Base-by-base conservation (phyloP, 2,113 vertebrate genomes). In the Nycticorax nycticorax region DNA sequence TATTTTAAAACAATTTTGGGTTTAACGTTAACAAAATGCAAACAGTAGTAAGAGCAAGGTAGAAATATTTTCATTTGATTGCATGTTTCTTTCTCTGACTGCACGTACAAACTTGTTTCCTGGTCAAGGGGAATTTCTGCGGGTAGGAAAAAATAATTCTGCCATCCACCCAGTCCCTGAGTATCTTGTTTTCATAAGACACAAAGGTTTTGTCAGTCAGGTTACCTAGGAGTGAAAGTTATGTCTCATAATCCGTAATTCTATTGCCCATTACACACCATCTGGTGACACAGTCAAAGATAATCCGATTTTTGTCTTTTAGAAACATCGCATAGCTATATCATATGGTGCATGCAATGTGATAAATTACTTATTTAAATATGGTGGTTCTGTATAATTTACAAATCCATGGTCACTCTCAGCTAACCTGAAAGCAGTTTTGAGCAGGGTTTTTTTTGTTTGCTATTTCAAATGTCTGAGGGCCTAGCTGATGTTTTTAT, bases 141-240 rank as follows among this genome's bases (percentile, higher is more conserved):
- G 10, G 84, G 39, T 41, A 56, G 92, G 64, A 82, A 96, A 93
- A 93, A 88, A 45, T 92, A 97, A 97, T 97, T 97, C 92, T 96
- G 96, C 92, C 93, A 97, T 95, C 78, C 53, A 67, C 53, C 87
- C 86, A 91, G 64, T 53, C 74, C 78, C 84, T 32, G 83, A 94
- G 66, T 94, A 85, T 77, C 95, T 96, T 97, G 88, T 82, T 98
- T 95, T 91, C 50, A 85, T 80, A 96, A 96, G 72, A 79, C 95
- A 94, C 10, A 52, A 92, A 89, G 82, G 79, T 91, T 88, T 96
- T 96, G 94, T 95, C 93, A 55, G 76, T 91, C 95, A 98, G 60
- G 95, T 97, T 94, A 96, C 91, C 92, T 96, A 96, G 95, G 88
- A 97, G 97, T 92, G 96, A 97, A 98, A 97, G 97, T 92, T 91